Conservation (phyloP, 2,888 invertebrate genomes). For the Eledone cirrhosa region DNA sequence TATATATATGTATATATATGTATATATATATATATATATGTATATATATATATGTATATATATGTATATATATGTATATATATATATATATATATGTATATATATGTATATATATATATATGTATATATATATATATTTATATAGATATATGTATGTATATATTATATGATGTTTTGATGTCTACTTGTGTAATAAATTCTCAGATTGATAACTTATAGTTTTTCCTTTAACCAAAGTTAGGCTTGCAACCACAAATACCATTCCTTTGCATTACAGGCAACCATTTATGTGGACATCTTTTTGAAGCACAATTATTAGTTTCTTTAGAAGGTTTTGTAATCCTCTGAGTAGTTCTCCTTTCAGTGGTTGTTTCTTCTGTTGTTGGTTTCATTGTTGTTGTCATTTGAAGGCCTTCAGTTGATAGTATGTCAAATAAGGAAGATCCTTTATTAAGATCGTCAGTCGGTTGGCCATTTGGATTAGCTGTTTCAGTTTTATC, state of each 20-base stretch:
- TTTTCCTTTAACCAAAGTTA: not conserved
- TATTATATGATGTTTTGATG: too few species aligned
- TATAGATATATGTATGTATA: too few species aligned
- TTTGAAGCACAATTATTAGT: not conserved
- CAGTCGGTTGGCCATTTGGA: not conserved
- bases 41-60: too few species aligned
- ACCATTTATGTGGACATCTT: slow-evolving; percentile 1
- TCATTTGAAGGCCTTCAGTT: not conserved
- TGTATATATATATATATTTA: too few species aligned
- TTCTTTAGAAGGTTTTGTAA: not conserved
- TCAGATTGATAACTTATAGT: too few species aligned
- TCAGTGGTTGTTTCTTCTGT: not conserved
- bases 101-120: too few species aligned
- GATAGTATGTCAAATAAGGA: not conserved
- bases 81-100: too few species aligned
- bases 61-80: too few species aligned
- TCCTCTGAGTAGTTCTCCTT: not conserved
- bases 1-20: too few species aligned
- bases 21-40: too few species aligned
- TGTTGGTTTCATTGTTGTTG: not conserved
- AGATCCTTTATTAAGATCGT: not conserved
- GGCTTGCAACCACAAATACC: slow-evolving; percentile 17
- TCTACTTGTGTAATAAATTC: too few species aligned
- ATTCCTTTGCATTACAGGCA: slow-evolving; percentile 2
- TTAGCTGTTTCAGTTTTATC: not conserved